Conservation (phyloP, 2,888 invertebrate genomes). For the Oscheius myriophilus region DNA sequence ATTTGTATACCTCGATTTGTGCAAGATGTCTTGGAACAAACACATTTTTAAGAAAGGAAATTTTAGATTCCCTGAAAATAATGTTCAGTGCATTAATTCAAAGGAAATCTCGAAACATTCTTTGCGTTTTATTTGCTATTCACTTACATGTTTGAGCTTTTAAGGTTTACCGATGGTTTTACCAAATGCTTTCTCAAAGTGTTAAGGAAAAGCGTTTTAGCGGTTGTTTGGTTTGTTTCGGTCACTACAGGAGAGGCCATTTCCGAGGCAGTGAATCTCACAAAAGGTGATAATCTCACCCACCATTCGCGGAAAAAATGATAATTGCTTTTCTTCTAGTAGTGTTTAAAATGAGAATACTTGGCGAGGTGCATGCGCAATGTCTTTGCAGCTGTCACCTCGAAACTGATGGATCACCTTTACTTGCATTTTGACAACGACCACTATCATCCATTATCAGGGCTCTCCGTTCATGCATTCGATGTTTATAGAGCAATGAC, state of each 20-base stretch:
- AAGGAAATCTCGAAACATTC: no score
- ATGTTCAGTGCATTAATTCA: no score
- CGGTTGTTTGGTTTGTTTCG: no score
- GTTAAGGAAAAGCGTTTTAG: no score
- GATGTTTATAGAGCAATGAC: constrained; percentile 1
- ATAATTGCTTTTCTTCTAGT: background rate
- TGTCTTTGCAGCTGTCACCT: constrained; percentile 32
- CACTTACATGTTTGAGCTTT: no score
- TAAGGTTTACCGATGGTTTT: no score
- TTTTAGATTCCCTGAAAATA: no score
- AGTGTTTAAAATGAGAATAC: constrained; percentile 7
- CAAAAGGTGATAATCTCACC: background rate
- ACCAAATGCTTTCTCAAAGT: no score
- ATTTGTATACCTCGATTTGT: background rate
- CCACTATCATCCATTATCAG: constrained; percentile 31
- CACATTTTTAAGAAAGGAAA: no score
- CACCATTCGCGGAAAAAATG: no score
- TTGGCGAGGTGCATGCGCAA: constrained; percentile 20
- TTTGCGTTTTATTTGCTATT: no score
- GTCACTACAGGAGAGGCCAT: no score
- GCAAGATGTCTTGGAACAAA: background rate
- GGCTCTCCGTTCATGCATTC: constrained; percentile 13
- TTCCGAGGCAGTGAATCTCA: background rate
- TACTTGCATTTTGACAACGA: constrained; percentile 31
- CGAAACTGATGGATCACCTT: constrained; percentile 29